Percentiles rank a stretch among this genome's conserved stretches.
phyloP scores from a whole-genome alignment of 2,888 invertebrate genomes.

The Tetropium fuscum region DNA sequence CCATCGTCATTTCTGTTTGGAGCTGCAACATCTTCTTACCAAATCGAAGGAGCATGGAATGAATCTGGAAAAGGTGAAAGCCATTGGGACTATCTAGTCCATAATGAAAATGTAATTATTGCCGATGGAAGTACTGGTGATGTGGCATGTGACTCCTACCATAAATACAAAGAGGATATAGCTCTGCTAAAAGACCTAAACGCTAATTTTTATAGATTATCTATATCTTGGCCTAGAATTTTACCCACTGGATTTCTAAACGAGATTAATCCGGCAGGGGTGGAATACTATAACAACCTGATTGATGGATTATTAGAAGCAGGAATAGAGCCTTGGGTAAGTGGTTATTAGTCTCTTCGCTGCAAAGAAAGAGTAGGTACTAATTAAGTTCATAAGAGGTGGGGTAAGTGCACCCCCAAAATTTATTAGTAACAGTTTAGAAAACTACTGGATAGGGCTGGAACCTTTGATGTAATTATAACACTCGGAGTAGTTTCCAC shows the following conservation, averaged over 20 bases:
- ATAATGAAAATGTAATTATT: constrained; percentile 63
- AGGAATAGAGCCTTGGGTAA: constrained; percentile 71
- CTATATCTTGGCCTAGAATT: constrained; percentile 73
- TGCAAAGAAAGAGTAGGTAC: too few relatives aligned
- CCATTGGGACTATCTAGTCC: constrained; percentile 77
- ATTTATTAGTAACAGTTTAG: too few relatives aligned
- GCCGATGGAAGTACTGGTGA: constrained; percentile 69
- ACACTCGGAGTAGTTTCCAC: too few relatives aligned
- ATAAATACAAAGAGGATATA: constrained; percentile 72
- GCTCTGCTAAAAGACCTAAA: constrained; percentile 69
- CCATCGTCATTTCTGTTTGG: constrained; percentile 38
- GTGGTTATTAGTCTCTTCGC: too few relatives aligned
- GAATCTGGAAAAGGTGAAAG: constrained; percentile 70
- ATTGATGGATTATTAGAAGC: constrained; percentile 74
- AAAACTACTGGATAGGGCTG: too few relatives aligned
- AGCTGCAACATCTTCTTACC: constrained; percentile 40
- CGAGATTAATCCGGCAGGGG: constrained; percentile 75
- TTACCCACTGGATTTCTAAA: constrained; percentile 77
- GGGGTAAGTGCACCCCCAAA: too few relatives aligned
- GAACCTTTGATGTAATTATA: too few relatives aligned
- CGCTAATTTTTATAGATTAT: constrained; percentile 71
- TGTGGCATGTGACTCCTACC: constrained; percentile 77
- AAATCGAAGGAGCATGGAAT: constrained; percentile 52
- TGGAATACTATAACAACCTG: constrained; percentile 81
- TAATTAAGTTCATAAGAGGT: too few relatives aligned